Base-by-base conservation (phyloP, 2,797 vertebrate genomes). In the Toxotes lorentzi region DNA sequence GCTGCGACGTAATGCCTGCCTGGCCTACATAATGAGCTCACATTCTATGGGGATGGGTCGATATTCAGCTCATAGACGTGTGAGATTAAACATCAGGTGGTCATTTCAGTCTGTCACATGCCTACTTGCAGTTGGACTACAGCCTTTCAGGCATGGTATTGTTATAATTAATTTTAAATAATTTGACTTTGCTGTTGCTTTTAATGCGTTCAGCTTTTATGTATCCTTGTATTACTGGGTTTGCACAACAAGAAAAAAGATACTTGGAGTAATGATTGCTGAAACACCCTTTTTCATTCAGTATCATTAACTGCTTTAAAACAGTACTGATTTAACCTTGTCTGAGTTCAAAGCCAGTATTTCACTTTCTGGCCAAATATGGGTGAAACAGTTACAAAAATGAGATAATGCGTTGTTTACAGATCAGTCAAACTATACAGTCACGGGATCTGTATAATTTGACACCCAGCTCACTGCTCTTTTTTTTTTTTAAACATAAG, bases 1-100 rank as follows among this genome's bases (percentile, higher is more conserved):
- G 30, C 38, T 35, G 10, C 80, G 84, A 85, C 2, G n/a, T 79
- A 71, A 83, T 71, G 27, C 73, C 38, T 45, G 76, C n/a, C 35
- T 72, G 70, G 59, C 82, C 76, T 68, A 76, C 70, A 82, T 79
- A 82, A 88, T 78, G 30, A 78, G 65, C 65, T 90, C 74, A 78
- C 89, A 79, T 67, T 79, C 30, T 40, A 72, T 67, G 35, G 63
- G 24, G 30, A 41, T 38, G 17, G 47, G 66, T 82, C 7, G 1
- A 76, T 54, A 76, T 71, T 70, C 24, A 54, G 43, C 65, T 78
- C 41, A 50, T 38, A 62, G 23, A 30, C 68, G 83, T 70, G 45
- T 57, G 74, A 78, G 71, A 85, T 78, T 76, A 84, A 65, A 74
- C 21, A 76, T 60, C 38, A 67, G 63, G 35, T 1, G 21, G 58